Base-by-base conservation (phyloP, 2,888 invertebrate genomes). In the Halocaridina rubra region DNA sequence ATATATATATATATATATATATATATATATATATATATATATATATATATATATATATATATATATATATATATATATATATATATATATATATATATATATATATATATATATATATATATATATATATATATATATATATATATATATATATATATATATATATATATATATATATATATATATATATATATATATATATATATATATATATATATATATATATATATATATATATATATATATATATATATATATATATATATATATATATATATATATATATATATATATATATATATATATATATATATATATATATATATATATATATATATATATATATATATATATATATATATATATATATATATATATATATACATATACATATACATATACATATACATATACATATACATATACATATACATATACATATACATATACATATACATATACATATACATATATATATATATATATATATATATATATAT, bases 261-360 rank as follows among this genome's bases (percentile, higher is more conserved):
- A 67, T 24, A 67, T 24, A 67, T 3, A 67, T 3, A 67, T 29
- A 67, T 1, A 67, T 24, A 67, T 24, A 24, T 24, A 67, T 67
- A 4, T 24, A 24, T 24, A 67, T 67, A 67, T 67, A 24, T 67
- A 24, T 67, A 67, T 24, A 67, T 22, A 67, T 24, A 24, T 67
- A 67, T 24, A 24, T 67, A 67, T 24, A 24, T 24, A 67, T 24
- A 24, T 67, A 24, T 24, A 67, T 24, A 67, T 24, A 67, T 24
- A 67, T 67, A 67, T 67, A 67, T 67, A 67, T 67, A 67, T 24
- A 77, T 77, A 8, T 29, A 59, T 24, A 67, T 24, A 24, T 24
- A 67, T 24, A 85, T 82, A 39, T 59, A 81, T 67, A 8, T 53
- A 8, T 53, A 8, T 53, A 53, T 53, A 53, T 53, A 53, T 53